Conservation (phyloP, 2,113 vertebrate species). For the Proteles cristata region DNA sequence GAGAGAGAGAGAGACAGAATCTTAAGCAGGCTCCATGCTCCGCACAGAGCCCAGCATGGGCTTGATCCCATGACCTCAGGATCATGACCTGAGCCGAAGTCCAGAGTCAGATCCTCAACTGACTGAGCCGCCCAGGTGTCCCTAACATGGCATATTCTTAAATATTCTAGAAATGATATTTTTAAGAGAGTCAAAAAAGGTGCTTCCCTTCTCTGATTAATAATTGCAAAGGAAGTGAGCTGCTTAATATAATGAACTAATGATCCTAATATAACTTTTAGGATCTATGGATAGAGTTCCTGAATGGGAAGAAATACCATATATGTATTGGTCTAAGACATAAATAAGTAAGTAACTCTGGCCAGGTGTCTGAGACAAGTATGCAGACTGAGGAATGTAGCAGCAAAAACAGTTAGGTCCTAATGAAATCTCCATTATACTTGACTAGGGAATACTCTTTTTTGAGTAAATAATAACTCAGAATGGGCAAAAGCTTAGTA, state of each 20-base stretch:
- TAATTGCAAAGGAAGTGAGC: conserved; percentile 12
- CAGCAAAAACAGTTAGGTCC: background rate
- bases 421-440: background rate
- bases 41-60: no score
- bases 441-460: background rate
- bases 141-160: background rate
- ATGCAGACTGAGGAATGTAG: background rate
- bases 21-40: no score
- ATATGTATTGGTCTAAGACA: background rate
- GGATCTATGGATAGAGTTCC: background rate
- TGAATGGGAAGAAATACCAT: background rate
- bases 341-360: background rate
- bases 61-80: no score
- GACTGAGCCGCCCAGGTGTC: no score
- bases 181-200: conserved; percentile 25
- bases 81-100: no score
- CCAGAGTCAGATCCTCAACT: no score
- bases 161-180: background rate
- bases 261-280: no score
- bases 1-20: no score
- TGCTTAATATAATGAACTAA: background rate
- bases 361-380: background rate
- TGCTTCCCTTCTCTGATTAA: background rate
- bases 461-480: background rate
- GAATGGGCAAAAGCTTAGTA: background rate